Base-by-base conservation (phyloP, 53 echinoderm and acorn worm genomes). In the Crossaster papposus region DNA sequence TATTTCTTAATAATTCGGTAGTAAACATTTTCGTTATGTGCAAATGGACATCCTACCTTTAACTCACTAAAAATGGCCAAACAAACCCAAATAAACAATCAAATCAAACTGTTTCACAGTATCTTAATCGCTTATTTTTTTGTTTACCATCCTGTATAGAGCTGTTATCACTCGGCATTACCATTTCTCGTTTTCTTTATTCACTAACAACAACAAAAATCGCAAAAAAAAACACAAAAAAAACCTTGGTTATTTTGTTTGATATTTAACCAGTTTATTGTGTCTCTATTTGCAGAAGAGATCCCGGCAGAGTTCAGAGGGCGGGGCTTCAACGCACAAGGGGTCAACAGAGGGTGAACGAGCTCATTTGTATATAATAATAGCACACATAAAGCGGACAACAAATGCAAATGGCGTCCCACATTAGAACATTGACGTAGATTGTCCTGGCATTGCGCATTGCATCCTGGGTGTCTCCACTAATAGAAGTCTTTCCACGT, bases 401-500 rank as follows among this genome's bases (percentile, higher is more conserved):
- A 18, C 20, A 65, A 51, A n/a, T n/a, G n/a, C n/a, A n/a, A 72
- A 71, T 30, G 28, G 28, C 33, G n/a, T 36, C 54, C 26, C 35
- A 54, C n/a, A 38, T 34, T 5, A 44, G 35, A 20, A 36, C 14
- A 28, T 87, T 87, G 36, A 77, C 77, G 87, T 87, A 58, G 87
- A 87, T 38, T 72, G n/a, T 84, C 24, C 36, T 77, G 24, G 54
- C 17, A 77, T 55, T 28, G 75, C 26, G 36, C 55, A 4, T 0
- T 3, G 32, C 26, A 6, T 36, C 36, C 22, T 10, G 23, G 28
- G 34, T 55, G 65, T 14, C 1, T 14, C 20, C 62, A 36, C 76
- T 77, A 75, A 35, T 72, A 14, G 77, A 87, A 74, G 77, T 87
- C 87, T 87, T 87, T 87, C 87, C 87, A 87, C 87, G 77, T 77